A percentile compares a stretch with the other conserved stretches of the same genome.
These are phyloP conservation scores for Xestia sexstrigata DNA, from an alignment of 2,888 invertebrate species.

Conservation along the genomic window DNA sequence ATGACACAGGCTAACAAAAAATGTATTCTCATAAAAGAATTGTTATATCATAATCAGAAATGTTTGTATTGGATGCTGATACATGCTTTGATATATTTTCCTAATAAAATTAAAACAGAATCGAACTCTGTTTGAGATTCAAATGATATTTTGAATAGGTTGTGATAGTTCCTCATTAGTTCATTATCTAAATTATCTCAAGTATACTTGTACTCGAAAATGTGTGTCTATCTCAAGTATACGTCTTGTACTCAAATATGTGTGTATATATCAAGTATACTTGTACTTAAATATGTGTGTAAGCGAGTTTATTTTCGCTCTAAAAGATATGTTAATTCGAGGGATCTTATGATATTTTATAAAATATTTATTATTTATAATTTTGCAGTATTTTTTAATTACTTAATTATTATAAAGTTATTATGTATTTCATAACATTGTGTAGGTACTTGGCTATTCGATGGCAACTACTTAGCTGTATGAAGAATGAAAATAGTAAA, in stretches of 20 bases:
- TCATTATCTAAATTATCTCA: slow-evolving; percentile 12
- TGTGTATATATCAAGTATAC: too few relatives aligned
- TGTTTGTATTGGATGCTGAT: background rate
- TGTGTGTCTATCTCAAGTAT: background rate
- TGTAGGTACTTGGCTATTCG: background rate
- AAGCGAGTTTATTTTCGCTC: too few relatives aligned
- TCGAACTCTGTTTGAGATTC: background rate
- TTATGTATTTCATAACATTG: background rate
- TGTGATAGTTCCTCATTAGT: slow-evolving; percentile 37
- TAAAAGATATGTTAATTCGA: background rate
- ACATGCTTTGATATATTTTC: background rate
- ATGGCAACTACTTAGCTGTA: background rate
- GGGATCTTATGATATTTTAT: slow-evolving; percentile 9
- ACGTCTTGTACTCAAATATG: background rate
- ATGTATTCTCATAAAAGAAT: background rate
- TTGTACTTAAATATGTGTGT: too few relatives aligned
- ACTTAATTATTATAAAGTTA: background rate
- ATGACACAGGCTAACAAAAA: too few relatives aligned
- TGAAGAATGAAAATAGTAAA: background rate
- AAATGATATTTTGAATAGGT: slow-evolving; percentile 17
- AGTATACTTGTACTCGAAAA: background rate
- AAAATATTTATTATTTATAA: background rate
- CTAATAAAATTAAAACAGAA: background rate
- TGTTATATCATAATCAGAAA: background rate
- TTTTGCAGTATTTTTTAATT: background rate